Evolutionary conservation across 2,888 invertebrate species (phyloP).

Genomic region (Noctua janthe): DNA sequence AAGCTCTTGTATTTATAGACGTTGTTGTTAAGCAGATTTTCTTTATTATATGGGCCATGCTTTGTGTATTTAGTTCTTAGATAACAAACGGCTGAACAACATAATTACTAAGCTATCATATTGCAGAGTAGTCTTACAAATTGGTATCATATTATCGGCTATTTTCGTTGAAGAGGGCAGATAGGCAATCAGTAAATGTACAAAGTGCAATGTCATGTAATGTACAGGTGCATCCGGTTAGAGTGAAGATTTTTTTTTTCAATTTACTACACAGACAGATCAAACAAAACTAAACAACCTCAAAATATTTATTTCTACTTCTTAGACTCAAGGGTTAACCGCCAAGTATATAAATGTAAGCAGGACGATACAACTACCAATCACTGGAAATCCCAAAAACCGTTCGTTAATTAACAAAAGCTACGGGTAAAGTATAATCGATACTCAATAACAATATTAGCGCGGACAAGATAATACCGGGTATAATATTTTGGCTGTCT

Average conservation of each 20-base stretch:
- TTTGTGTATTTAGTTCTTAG: neutral
- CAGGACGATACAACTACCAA: neutral
- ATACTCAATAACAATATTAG: conserved; percentile 49
- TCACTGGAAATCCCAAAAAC: neutral
- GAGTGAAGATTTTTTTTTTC: neutral
- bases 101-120: neutral
- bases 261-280: neutral
- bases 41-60: neutral
- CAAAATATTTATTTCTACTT: neutral
- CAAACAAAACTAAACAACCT: neutral
- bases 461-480: conserved; percentile 54
- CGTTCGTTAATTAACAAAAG: conserved; percentile 11
- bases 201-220: too few relatives aligned
- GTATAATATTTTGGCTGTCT: conserved; percentile 41
- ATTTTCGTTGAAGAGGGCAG: neutral
- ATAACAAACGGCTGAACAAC: neutral
- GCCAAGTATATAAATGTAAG: neutral
- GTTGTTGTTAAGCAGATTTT: neutral
- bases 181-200: neutral
- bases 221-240: neutral
- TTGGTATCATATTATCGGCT: neutral
- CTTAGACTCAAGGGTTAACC: neutral
- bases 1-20: conserved; percentile 20
- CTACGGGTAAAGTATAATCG: conserved; percentile 25
- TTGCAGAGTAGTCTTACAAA: neutral